Evolutionary conservation across 2,888 invertebrate species (phyloP), one percentile per base, ranked within the genome.

Genomic region (Eumerus sabulonum): DNA sequence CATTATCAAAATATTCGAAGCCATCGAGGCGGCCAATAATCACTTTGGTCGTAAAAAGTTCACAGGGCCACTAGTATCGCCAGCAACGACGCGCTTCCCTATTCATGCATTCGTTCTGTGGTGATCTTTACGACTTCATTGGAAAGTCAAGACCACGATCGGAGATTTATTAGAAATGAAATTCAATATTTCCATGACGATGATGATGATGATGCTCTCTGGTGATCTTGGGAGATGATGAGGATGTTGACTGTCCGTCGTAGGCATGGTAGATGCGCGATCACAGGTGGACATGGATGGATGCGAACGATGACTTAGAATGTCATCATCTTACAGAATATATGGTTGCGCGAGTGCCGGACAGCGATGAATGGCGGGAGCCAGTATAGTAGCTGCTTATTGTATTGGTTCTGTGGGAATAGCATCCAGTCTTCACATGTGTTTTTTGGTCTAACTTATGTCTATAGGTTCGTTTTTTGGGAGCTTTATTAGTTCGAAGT

Each of bases 91-190:
- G 38, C n/a, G n/a, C n/a, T n/a, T n/a, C n/a, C n/a, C n/a, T n/a
- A n/a, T n/a, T n/a, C n/a, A n/a, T n/a, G n/a, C n/a, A n/a, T 36
- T 44, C 45, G 54, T 40, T 40, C 51, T 59, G 50, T 59, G 68
- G 59, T 79, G 74, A 74, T 79, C 74, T 79, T 79, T 79, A 79
- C 79, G 79, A 79, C 79, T 79, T 79, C 79, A 79, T 79, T 74
- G 79, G 79, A 79, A 77, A 79, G 68, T 60, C 73, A 70, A 27
- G 7, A 4, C 74, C 42, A 74, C 56, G 64, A 74, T 74, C 63
- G 54, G 60, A 79, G 79, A 79, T 79, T 79, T 79, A 79, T 79
- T 79, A 79, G 79, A 79, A 79, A 79, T 79, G 79, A 79, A 79
- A 79, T 79, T 79, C 79, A 74, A 79, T 79, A 79, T 79, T 79